Percentiles rank a stretch among this genome's conserved stretches.
phyloP scores from a whole-genome alignment of 2,113 vertebrate genomes.

The Mormoops blainvillei region DNA sequence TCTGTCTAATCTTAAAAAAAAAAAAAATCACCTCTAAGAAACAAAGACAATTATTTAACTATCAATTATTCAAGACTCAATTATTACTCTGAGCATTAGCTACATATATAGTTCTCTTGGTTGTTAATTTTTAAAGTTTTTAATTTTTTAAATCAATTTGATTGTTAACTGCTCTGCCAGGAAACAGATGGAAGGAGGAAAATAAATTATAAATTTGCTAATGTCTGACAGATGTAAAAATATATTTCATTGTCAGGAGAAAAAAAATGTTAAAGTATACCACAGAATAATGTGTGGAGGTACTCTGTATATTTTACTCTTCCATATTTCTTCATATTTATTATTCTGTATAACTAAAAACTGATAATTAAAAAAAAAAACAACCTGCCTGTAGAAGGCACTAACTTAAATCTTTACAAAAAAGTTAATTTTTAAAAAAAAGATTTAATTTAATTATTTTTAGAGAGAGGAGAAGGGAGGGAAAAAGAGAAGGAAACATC shows the following conservation, averaged over 20 bases:
- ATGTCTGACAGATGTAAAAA: constrained; percentile 7
- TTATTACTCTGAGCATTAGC: background rate
- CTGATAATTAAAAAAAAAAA: background rate
- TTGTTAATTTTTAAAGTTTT: background rate
- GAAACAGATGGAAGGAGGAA: background rate
- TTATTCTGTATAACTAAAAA: background rate
- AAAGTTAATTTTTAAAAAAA: too few relatives aligned
- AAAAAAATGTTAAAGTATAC: background rate
- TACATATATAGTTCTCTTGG: background rate
- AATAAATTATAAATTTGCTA: background rate
- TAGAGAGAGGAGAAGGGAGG: too few relatives aligned
- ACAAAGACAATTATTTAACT: background rate
- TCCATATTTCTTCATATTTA: background rate
- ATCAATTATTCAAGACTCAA: constrained; percentile 10
- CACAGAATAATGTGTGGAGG: background rate
- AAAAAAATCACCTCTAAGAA: background rate
- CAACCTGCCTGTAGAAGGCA: background rate
- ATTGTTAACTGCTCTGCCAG: constrained; percentile 5
- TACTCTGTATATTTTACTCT: background rate
- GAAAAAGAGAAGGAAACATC: too few relatives aligned
- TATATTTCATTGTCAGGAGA: background rate
- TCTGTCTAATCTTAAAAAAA: background rate
- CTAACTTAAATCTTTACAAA: background rate
- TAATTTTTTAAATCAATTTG: background rate
- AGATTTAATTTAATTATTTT: too few relatives aligned